Base-by-base conservation (phyloP, 2,797 vertebrate species). In the Alfaro cultratus region DNA sequence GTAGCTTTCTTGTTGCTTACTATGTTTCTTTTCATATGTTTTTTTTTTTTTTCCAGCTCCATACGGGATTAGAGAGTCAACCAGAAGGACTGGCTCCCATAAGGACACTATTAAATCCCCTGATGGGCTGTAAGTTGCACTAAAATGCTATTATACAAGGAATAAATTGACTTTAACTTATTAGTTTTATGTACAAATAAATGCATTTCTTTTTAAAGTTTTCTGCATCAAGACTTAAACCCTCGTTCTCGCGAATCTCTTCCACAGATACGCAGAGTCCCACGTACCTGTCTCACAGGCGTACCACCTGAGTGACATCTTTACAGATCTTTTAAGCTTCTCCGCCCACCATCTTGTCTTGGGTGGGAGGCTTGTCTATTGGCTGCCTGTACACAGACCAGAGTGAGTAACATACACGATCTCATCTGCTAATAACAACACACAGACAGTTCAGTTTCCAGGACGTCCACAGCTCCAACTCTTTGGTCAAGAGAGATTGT, bases 1-100 rank as follows among this genome's bases (percentile, higher is more conserved):
- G 4, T 67, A 39, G 75, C 18, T 31, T 64, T 74, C 68, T 70
- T 60, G 29, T 7, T 57, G 11, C 60, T 64, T 21, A 36, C 3
- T 62, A 18, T 36, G 60, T 64, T 51, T 23, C 5, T 12, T 45
- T 2, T 73, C 13, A 12, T 34, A 2, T 55, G 1, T 49, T 75
- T 70, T 60, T 62, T 76, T 53, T 0, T 73, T 29, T 62, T 72
- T 26, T 57, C 76, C 76, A 99, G 98, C 99, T 80, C 99, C 99
- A 0, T 99, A 99, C 60, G 99, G 99, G 60, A 97, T 99, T 88
- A 96, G 99, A 82, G 99, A 99, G 94, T 98, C 99, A 78, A 99
- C 97, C 49, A 96, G 98, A 88, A 97, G 95, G 95, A 98, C 95
- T 2, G 98, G 97, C 29, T 98, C 98, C 39, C 95, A 97, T 88